phyloP scores from a whole-genome alignment of 2,797 vertebrate genomes.

The Falco naumanni region DNA sequence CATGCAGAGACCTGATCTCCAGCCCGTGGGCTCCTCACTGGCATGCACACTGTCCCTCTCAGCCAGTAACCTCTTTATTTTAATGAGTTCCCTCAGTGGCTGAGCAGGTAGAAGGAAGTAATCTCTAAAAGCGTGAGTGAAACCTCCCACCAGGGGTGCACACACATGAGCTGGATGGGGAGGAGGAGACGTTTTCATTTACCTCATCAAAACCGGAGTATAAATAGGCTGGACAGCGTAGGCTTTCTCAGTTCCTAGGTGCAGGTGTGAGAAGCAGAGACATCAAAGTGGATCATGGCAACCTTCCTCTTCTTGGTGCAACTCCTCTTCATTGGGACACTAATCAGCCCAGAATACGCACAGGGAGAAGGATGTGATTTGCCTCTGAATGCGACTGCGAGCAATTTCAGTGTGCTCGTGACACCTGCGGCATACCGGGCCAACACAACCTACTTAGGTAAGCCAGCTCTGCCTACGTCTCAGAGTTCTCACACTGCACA shows the following conservation, averaged over 20 bases:
- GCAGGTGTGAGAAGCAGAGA: background rate
- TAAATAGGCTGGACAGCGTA: background rate
- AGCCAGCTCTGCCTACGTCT: background rate
- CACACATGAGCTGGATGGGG: background rate
- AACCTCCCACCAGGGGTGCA: conserved; percentile 32
- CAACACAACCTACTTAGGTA: conserved; percentile 47
- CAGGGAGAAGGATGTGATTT: accelerated
- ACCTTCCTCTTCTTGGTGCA: background rate
- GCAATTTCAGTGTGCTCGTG: background rate
- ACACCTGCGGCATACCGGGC: accelerated
- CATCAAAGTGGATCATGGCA: conserved; percentile 9
- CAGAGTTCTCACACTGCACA: background rate
- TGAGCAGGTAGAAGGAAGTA: background rate
- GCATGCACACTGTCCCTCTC: background rate
- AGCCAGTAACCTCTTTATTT: background rate
- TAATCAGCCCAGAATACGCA: background rate
- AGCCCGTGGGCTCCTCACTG: background rate
- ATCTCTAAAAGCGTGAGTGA: background rate
- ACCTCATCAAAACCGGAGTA: background rate
- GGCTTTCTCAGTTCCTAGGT: background rate
- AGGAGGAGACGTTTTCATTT: conserved; percentile 56
- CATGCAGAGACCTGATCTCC: background rate
- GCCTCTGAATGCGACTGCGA: accelerated
- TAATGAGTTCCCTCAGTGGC: background rate
- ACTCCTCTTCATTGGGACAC: background rate